These are phyloP conservation scores for Lagocephalus sceleratus DNA, from an alignment of 2,797 vertebrate species.

Conservation along the genomic window DNA sequence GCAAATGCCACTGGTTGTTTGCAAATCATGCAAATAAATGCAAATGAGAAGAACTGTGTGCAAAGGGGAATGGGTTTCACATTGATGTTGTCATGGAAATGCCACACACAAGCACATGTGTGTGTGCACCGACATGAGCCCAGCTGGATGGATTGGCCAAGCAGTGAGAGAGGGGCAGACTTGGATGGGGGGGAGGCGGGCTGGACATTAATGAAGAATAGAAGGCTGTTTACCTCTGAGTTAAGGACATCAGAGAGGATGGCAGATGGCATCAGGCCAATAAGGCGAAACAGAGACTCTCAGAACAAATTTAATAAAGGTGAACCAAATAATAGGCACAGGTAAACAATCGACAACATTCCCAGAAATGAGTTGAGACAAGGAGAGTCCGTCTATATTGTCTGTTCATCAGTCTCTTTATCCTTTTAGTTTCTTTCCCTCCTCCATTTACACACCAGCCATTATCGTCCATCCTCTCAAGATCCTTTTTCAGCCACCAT, in stretches of 20 bases:
- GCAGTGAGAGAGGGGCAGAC: conserved; percentile 28
- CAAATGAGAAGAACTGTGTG: conserved; percentile 71
- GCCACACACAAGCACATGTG: conserved; percentile 30
- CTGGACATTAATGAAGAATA: conserved; percentile 53
- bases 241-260: conserved; percentile 13
- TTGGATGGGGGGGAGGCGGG: conserved; percentile 19
- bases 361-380: conserved; percentile 27
- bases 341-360: conserved; percentile 47
- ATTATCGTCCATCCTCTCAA: conserved; percentile 13
- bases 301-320: conserved; percentile 48
- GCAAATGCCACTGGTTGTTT: conserved; percentile 70
- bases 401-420: conserved; percentile 31
- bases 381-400: conserved; percentile 14
- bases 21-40: conserved; percentile 81
- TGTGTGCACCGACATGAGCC: conserved; percentile 23
- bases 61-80: conserved; percentile 59
- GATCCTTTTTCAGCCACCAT: conserved; percentile 9
- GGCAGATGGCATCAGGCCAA: conserved; percentile 17
- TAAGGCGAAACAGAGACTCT: conserved; percentile 43
- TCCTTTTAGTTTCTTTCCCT: conserved; percentile 36
- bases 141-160: conserved; percentile 31
- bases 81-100: conserved; percentile 77
- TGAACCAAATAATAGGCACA: conserved; percentile 43
- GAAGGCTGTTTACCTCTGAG: conserved; percentile 38
- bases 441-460: conserved; percentile 31